Evolutionary conservation across 2,797 vertebrate species (phyloP), one percentile per base, ranked within the genome.

Genomic region (Tamandua tetradactyla): DNA sequence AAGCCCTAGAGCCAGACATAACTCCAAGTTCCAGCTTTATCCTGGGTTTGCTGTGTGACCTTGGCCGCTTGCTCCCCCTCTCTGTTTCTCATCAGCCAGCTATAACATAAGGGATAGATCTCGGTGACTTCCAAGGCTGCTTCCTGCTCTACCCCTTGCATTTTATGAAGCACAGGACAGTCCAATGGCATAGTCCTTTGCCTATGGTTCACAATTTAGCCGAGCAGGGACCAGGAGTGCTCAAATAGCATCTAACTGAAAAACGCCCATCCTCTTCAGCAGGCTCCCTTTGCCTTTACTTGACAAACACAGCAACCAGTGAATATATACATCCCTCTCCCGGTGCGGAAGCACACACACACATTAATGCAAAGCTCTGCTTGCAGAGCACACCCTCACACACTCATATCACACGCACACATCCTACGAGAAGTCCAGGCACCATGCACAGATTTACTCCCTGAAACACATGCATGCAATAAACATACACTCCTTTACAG

Each of bases 81-180:
- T 71, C 62, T 78, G 71, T 59, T 88, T 78, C 83, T 40, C 66
- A 55, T 62, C 62, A 87, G 59, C 64, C 62, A 87, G 59, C 64
- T 30, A 0, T 35, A 49, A 61, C 27, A 40, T 49, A n/a, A 72
- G 0, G 44, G 42, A 14, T 20, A 66, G 42, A 83, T 49, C 22
- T 3, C 49, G 35, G 47, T 2, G 64, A 37, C 17, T 78, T 59
- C 52, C 47, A 61, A 76, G 25, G 82, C 44, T 90, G 55, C 37
- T 74, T 90, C 47, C 35, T 14, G 44, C 47, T 72, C 59, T 27
- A 44, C n/a, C 35, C 32, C 61, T 78, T 37, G 20, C 11, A 37
- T 17, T 75, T 47, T 23, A 20, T 14, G 25, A 44, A 5, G 69
- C 79, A 72, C 64, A 62, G 32, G 86, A 78, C 75, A 44, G 74